A percentile compares a stretch with the other conserved stretches of the same genome.
These are phyloP conservation scores for Aphelenchoides avenae DNA, from an alignment of 1,140 invertebrate genomes.

Conservation along the genomic window DNA sequence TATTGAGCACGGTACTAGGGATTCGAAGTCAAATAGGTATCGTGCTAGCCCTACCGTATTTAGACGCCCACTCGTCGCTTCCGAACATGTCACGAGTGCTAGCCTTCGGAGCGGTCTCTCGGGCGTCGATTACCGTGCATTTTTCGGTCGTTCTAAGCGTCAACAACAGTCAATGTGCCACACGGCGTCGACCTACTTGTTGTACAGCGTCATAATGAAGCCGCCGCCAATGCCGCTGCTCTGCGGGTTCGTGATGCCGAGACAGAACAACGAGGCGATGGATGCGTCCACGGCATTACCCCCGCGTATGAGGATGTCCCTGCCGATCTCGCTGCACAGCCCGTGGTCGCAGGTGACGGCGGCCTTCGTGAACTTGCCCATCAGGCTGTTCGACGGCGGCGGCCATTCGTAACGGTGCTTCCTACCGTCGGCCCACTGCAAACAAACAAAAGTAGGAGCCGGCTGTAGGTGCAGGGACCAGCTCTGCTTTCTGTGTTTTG, in stretches of 20 bases:
- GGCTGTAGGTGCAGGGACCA: too few relatives aligned
- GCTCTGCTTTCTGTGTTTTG: neutral
- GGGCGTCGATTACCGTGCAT: constrained; percentile 68
- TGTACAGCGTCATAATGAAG: constrained; percentile 76
- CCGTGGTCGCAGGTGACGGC: constrained; percentile 58
- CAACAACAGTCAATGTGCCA: constrained; percentile 9
- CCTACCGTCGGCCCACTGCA: constrained; percentile 32
- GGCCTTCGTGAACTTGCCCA: constrained; percentile 48
- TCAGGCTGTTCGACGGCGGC: constrained; percentile 38
- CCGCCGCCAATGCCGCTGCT: constrained; percentile 79
- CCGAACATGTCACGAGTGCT: constrained; percentile 71
- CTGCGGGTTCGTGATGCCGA: constrained; percentile 76
- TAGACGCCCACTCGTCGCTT: constrained; percentile 63
- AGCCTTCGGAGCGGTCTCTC: constrained; percentile 73
- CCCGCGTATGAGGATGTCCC: constrained; percentile 71
- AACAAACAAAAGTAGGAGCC: neutral
- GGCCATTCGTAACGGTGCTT: constrained; percentile 50
- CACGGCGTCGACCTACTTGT: constrained; percentile 41
- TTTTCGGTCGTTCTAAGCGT: constrained; percentile 41
- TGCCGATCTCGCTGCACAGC: constrained; percentile 54
- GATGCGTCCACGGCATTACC: constrained; percentile 82
- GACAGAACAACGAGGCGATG: constrained; percentile 77
- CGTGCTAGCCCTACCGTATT: too few relatives aligned
- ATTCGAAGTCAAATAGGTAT: too few relatives aligned
- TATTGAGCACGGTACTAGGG: too few relatives aligned